Base-by-base conservation (phyloP, 2,888 invertebrate species). In the Erebia palarica region DNA sequence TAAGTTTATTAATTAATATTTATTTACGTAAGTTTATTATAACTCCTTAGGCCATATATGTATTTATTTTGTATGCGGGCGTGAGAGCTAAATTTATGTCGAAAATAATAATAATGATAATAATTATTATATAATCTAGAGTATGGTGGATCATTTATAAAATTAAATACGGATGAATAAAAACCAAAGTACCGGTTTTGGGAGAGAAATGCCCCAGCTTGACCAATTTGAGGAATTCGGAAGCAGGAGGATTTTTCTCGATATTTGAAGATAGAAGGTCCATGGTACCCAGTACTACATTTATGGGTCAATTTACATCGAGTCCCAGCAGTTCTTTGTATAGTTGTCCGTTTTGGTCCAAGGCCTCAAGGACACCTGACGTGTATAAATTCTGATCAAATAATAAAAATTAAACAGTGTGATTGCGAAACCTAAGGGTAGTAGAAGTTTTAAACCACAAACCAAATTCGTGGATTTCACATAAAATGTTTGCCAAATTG, bases 271-370 rank as follows among this genome's bases (percentile, higher is more conserved):
- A 55, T 53, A 9, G 18, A 55, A 55, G 55, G 55, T 55, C 55
- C 55, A 55, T 10, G 18, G n/a, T n/a, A 53, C 7, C 53, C 16
- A 55, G 10, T 16, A 55, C 55, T 18, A 55, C 2, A 16, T 10
- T 55, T 18, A 16, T 16, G 55, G 55, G 55, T 84, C 91, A 88
- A 91, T 88, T 89, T 89, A 89, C 86, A 88, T 89, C 83, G 83
- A 86, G 87, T 90, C 88, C 90, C 90, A 84, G 81, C 83, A 85
- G 86, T 86, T 82, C 80, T 82, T 79, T 84, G 81, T 85, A 84
- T 89, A 85, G 80, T 83, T 85, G 87, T 89, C 81, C 81, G 84
- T 89, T 89, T 88, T 89, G 90, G 90, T 89, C 85, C 80, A 78
- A 82, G 79, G 76, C 78, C 77, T 82, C 92, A 93, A 92, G 92